A percentile compares a stretch with the other conserved stretches of the same genome.
phyloP scores from a whole-genome alignment of 2,113 vertebrate species.

The Monopterus albus region DNA sequence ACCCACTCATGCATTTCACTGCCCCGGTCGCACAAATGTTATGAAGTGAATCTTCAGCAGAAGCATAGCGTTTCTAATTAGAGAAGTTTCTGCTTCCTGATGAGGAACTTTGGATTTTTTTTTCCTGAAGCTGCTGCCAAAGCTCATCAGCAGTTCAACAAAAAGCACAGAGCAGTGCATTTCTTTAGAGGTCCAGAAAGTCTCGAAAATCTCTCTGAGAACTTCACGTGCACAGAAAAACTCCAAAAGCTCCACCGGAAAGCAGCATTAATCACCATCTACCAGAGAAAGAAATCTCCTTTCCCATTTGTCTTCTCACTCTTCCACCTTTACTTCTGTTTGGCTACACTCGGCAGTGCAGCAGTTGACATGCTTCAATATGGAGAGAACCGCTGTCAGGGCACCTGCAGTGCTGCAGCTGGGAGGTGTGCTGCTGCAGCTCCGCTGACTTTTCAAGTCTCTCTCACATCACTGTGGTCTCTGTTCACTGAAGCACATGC shows the following conservation, averaged over 20 bases:
- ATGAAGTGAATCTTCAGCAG: no score
- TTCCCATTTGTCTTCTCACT: conserved; percentile 8
- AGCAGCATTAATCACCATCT: conserved; percentile 14
- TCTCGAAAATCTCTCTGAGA: conserved; percentile 6
- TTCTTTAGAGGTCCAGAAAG: conserved; percentile 24
- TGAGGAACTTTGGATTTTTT: neutral
- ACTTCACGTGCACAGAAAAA: conserved; percentile 11
- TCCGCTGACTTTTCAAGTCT: conserved; percentile 1
- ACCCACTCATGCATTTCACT: neutral
- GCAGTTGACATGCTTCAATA: conserved; percentile 51
- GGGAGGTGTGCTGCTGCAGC: conserved; percentile 22
- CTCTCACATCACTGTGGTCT: neutral
- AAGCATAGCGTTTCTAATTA: neutral
- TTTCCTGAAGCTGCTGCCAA: conserved; percentile 15
- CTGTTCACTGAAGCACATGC: neutral
- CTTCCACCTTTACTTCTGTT: conserved; percentile 19
- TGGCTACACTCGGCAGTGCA: conserved; percentile 15
- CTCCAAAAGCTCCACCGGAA: conserved; percentile 6
- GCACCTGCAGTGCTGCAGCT: conserved; percentile 1
- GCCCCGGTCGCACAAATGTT: neutral
- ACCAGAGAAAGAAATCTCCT: conserved; percentile 2
- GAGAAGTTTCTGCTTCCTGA: neutral
- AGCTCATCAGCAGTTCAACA: conserved; percentile 3
- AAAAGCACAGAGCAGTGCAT: conserved; percentile 12
- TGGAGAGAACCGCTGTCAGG: conserved; percentile 35